Percentiles rank a stretch among this genome's conserved stretches.
Evolutionary conservation across 2,888 invertebrate species (phyloP).

Genomic region (Monopis laevigella): DNA sequence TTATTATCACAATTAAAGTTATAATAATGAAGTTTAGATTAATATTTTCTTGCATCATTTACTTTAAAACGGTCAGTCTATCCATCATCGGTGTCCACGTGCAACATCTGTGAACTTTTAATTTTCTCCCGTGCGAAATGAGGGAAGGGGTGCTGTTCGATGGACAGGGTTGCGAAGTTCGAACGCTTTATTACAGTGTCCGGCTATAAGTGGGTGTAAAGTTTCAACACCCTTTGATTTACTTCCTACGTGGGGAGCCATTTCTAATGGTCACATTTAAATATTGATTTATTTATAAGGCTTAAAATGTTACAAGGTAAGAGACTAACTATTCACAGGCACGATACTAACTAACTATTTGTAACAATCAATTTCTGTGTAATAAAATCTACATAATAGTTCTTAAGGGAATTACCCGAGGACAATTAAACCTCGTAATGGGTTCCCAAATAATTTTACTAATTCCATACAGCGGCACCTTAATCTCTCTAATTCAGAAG

Average conservation of each 20-base stretch:
- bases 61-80: conserved; percentile 14
- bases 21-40: conserved; percentile 4
- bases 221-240: conserved; percentile 69
- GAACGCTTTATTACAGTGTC: conserved; percentile 67
- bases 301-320: too few species aligned
- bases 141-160: conserved; percentile 59
- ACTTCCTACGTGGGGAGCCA: conserved; percentile 46
- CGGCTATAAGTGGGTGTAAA: conserved; percentile 68
- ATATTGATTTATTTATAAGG: too few species aligned
- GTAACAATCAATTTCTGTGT: too few species aligned
- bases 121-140: conserved; percentile 52
- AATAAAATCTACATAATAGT: too few species aligned
- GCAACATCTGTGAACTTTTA: conserved; percentile 48
- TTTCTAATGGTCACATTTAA: not conserved
- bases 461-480: conserved; percentile 63
- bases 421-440: conserved; percentile 54
- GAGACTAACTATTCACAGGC: too few species aligned
- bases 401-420: conserved; percentile 25
- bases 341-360: too few species aligned
- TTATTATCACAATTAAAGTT: too few species aligned
- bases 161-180: conserved; percentile 58
- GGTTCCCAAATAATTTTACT: conserved; percentile 59
- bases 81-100: conserved; percentile 25
- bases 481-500: conserved; percentile 64
- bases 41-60: conserved; percentile 11